Conservation (phyloP, 2,113 vertebrate genomes). For the Chiloscyllium plagiosum region DNA sequence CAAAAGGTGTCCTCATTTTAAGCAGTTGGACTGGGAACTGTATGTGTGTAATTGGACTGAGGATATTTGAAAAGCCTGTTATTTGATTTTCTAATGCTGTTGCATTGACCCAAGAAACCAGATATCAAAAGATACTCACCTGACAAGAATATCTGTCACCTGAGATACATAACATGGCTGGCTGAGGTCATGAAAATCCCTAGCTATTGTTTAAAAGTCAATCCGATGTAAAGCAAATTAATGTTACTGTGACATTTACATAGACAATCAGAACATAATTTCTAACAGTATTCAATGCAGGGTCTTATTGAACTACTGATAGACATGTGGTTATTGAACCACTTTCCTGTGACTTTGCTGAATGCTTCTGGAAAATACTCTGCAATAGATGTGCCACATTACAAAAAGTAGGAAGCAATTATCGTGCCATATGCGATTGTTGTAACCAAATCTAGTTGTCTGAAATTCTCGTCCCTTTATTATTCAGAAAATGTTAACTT, state of each 20-base stretch:
- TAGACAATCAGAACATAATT: neutral
- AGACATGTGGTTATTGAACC: neutral
- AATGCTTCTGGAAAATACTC: neutral
- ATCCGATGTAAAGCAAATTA: neutral
- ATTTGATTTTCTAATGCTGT: neutral
- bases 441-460: neutral
- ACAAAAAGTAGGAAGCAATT: constrained; percentile 15
- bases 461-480: neutral
- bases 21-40: constrained; percentile 14
- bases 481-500: constrained; percentile 1
- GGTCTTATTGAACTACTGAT: neutral
- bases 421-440: neutral
- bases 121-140: constrained; percentile 23
- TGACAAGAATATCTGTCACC: constrained; percentile 18
- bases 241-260: neutral
- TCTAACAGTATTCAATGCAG: neutral
- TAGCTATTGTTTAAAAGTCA: neutral
- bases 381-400: neutral
- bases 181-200: neutral
- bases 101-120: constrained; percentile 12
- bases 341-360: neutral
- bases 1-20: neutral
- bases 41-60: neutral
- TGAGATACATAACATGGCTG: neutral
- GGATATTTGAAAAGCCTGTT: neutral